Evolutionary conservation across 2,113 vertebrate species (phyloP).

Genomic region (Petroica traversi): DNA sequence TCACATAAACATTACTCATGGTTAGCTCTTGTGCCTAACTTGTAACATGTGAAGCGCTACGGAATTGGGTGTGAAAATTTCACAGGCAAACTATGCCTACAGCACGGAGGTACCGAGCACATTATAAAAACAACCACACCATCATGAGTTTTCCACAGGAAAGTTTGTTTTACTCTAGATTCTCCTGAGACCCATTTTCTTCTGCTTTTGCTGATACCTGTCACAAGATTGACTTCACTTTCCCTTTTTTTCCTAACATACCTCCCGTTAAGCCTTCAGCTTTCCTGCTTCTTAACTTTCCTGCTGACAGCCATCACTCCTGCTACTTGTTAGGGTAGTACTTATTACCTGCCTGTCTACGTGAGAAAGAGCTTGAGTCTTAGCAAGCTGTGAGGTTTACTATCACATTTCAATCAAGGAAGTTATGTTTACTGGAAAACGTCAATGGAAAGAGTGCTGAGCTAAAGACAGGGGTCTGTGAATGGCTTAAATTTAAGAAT

Average conservation of each 20-base stretch:
- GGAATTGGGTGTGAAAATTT: neutral
- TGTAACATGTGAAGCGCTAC: neutral
- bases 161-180: neutral
- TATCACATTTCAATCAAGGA: neutral
- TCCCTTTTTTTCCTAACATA: neutral
- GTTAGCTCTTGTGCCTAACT: neutral
- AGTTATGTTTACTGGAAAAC: neutral
- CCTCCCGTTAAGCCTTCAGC: neutral
- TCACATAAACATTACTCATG: neutral
- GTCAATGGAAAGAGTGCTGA: neutral
- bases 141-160: neutral
- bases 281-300: neutral
- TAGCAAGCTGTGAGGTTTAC: neutral
- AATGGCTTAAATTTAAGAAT: neutral
- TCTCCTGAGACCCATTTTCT: neutral
- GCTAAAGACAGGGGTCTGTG: neutral
- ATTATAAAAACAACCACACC: neutral
- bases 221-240: neutral
- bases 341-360: neutral
- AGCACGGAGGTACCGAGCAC: fast-evolving
- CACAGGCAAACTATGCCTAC: neutral
- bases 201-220: neutral
- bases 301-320: neutral
- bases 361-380: neutral
- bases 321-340: neutral